Conservation (phyloP, 2,888 invertebrate species). For the Agrilus biguttatus region DNA sequence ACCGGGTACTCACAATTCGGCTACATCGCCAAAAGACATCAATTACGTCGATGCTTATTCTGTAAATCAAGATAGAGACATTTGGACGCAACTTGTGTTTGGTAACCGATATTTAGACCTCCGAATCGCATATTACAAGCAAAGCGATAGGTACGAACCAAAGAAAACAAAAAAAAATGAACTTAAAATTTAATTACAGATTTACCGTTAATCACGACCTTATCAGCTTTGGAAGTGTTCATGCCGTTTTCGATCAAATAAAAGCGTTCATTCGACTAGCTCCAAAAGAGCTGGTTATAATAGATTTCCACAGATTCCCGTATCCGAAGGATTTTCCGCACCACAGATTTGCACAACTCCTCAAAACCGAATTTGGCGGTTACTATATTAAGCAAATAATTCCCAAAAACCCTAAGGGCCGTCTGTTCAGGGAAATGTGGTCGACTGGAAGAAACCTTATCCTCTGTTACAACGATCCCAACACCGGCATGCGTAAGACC, state of each 20-base stretch:
- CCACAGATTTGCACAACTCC: slow-evolving; percentile 33
- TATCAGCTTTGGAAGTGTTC: slow-evolving; percentile 51
- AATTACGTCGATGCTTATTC: slow-evolving; percentile 30
- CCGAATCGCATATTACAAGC: slow-evolving; percentile 53
- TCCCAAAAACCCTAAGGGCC: slow-evolving; percentile 31
- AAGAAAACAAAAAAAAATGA: background rate
- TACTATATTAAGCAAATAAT: slow-evolving; percentile 35
- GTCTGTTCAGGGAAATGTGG: slow-evolving; percentile 44
- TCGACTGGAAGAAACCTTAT: slow-evolving; percentile 38
- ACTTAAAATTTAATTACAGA: slow-evolving; percentile 27
- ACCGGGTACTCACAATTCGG: slow-evolving; percentile 58
- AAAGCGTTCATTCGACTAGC: slow-evolving; percentile 51
- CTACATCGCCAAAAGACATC: slow-evolving; percentile 37
- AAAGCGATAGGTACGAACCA: slow-evolving; percentile 12
- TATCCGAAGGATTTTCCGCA: slow-evolving; percentile 31
- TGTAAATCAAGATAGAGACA: slow-evolving; percentile 57
- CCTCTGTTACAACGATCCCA: slow-evolving; percentile 41
- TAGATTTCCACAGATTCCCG: slow-evolving; percentile 76
- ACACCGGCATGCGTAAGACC: slow-evolving; percentile 31
- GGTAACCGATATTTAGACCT: slow-evolving; percentile 74
- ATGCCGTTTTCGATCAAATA: slow-evolving; percentile 52
- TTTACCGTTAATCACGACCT: slow-evolving; percentile 64
- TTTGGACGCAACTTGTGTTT: slow-evolving; percentile 74
- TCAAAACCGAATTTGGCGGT: slow-evolving; percentile 38
- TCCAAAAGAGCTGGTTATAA: slow-evolving; percentile 54